Evolutionary conservation across 2,888 invertebrate species (phyloP).

Genomic region (Apamea crenata): DNA sequence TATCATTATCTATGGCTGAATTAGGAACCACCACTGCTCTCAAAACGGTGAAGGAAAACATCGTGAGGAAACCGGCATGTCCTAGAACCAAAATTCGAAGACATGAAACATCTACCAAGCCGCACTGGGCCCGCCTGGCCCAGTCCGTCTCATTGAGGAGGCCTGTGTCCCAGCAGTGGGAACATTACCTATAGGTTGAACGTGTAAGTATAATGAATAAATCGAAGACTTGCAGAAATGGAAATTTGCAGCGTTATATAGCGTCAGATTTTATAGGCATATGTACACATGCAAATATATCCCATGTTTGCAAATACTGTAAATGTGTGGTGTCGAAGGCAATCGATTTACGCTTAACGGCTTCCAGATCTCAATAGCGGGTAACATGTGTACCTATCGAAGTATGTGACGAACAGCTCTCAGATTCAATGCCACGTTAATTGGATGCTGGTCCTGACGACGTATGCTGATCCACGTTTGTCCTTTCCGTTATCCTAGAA

Average conservation of each 20-base stretch:
- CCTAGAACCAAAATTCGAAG: no score
- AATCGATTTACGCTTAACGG: slow-evolving; percentile 14
- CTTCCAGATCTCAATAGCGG: slow-evolving; percentile 1
- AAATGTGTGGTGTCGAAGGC: slow-evolving; percentile 10
- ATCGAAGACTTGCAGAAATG: no score
- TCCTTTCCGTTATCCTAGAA: neutral
- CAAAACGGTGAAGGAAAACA: no score
- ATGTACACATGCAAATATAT: slow-evolving; percentile 9
- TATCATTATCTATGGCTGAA: neutral
- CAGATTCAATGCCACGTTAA: slow-evolving; percentile 25
- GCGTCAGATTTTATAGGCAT: neutral
- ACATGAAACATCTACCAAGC: no score
- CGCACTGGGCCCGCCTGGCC: no score
- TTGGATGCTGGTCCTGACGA: slow-evolving; percentile 32
- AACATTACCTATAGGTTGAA: no score
- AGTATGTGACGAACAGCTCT: neutral
- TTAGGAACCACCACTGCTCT: no score
- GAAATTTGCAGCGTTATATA: neutral
- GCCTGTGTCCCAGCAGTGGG: no score
- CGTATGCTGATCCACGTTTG: slow-evolving; percentile 15
- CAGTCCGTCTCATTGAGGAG: no score
- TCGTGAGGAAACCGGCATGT: no score
- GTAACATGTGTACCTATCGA: slow-evolving; percentile 26
- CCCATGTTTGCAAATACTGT: slow-evolving; percentile 10
- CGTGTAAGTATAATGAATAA: neutral